These are phyloP conservation scores for Diploptera punctata DNA, from an alignment of 2,888 invertebrate species.

Conservation along the genomic window DNA sequence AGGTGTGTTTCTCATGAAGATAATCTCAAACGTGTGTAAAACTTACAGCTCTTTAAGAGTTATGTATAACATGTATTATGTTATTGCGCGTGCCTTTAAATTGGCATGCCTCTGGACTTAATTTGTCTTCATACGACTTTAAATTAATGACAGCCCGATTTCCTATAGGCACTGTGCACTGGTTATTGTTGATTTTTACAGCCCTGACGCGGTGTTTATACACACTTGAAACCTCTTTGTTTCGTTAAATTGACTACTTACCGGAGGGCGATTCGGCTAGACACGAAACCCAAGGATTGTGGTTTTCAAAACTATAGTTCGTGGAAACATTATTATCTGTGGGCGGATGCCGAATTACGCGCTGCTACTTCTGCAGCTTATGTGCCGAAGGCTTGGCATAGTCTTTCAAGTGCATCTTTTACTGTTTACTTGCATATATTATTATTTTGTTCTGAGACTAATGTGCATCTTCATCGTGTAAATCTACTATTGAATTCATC, in stretches of 20 bases:
- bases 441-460: no score
- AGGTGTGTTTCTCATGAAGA: not conserved
- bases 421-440: no score
- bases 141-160: not conserved
- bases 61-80: not conserved
- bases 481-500: no score
- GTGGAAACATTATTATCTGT: not conserved
- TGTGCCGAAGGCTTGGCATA: no score
- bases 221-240: not conserved
- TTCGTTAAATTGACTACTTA: slow-evolving; percentile 3
- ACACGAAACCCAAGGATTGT: slow-evolving; percentile 1
- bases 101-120: not conserved
- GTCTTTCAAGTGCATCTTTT: no score
- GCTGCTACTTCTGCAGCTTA: no score
- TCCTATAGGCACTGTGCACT: no score
- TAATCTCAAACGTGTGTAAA: not conserved
- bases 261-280: not conserved
- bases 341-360: not conserved
- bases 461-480: no score
- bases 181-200: not conserved
- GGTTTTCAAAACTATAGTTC: slow-evolving; percentile 9
- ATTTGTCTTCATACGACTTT: slow-evolving; percentile 15
- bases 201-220: not conserved
- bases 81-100: no score
- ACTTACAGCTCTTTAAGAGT: not conserved